Conservation (phyloP, 2,888 invertebrate species). For the Chalcis sispes region DNA sequence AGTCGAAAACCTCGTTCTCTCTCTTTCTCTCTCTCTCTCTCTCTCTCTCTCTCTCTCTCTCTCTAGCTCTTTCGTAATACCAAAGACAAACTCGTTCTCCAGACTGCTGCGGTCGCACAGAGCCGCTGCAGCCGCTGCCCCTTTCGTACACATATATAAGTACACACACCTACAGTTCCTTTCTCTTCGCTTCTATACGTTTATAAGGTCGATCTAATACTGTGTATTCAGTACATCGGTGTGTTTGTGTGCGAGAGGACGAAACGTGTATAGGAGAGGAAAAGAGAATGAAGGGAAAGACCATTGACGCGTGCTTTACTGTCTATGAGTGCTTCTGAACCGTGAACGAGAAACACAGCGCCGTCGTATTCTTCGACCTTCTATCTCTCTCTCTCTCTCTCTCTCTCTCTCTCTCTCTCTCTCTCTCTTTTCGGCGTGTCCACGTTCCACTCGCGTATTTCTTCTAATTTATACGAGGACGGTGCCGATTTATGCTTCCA, state of each 20-base stretch:
- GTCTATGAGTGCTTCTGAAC: neutral
- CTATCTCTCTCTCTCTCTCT: too few relatives aligned
- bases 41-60: constrained; percentile 35
- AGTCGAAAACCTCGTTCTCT: constrained; percentile 52
- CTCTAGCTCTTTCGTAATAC: constrained; percentile 63
- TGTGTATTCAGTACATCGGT: constrained; percentile 15
- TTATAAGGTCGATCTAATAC: neutral
- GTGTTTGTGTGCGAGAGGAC: neutral
- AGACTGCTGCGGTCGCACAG: constrained; percentile 60
- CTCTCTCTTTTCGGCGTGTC: neutral
- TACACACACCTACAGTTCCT: neutral
- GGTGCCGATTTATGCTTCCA: constrained; percentile 15
- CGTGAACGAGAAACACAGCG: neutral
- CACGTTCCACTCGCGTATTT: constrained; percentile 8
- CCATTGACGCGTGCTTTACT: constrained; percentile 40
- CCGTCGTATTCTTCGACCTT: too few relatives aligned
- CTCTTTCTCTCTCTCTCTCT: constrained; percentile 31
- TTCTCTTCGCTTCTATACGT: neutral
- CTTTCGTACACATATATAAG: neutral
- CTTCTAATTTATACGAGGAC: constrained; percentile 40
- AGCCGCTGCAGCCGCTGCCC: neutral
- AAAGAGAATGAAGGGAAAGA: neutral
- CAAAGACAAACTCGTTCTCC: constrained; percentile 71
- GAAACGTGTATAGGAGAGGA: neutral
- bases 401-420: neutral